Percentiles rank a stretch among this genome's conserved stretches.
Conservation (phyloP, 2,113 vertebrate species). For the Suricata suricatta region DNA sequence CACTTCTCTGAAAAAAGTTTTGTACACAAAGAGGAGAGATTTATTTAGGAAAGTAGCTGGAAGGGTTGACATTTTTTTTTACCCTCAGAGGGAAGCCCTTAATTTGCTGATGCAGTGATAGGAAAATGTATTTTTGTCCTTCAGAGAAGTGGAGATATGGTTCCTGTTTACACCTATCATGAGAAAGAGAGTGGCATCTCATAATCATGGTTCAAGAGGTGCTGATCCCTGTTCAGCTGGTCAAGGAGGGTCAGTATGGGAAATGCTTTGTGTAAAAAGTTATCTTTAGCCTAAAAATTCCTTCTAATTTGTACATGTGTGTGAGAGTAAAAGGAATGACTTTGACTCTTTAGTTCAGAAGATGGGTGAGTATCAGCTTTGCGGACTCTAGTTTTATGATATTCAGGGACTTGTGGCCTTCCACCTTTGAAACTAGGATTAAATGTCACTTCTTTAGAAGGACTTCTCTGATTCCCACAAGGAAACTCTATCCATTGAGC, state of each 20-base stretch:
- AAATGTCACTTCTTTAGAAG: background rate
- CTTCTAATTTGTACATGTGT: background rate
- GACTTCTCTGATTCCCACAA: background rate
- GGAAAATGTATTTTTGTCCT: background rate
- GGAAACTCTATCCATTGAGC: rapidly evolving
- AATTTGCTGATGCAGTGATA: background rate
- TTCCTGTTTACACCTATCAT: background rate
- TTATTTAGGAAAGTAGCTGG: slow-evolving; percentile 21
- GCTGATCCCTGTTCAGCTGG: background rate
- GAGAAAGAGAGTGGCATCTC: background rate
- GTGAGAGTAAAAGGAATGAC: background rate
- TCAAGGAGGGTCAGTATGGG: background rate
- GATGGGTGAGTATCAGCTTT: background rate
- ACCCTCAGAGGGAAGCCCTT: background rate
- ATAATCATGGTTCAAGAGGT: background rate
- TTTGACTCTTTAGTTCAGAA: background rate
- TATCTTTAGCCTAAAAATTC: background rate
- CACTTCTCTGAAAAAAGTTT: background rate
- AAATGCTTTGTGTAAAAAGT: background rate
- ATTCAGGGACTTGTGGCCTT: background rate
- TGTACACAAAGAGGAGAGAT: background rate
- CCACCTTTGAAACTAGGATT: background rate
- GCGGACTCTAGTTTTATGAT: background rate
- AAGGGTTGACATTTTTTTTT: background rate
- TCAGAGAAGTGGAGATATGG: background rate